Percentiles rank a stretch among this genome's conserved stretches.
Evolutionary conservation across 1,140 invertebrate species (phyloP).

Genomic region (Aradophagus sp.): DNA sequence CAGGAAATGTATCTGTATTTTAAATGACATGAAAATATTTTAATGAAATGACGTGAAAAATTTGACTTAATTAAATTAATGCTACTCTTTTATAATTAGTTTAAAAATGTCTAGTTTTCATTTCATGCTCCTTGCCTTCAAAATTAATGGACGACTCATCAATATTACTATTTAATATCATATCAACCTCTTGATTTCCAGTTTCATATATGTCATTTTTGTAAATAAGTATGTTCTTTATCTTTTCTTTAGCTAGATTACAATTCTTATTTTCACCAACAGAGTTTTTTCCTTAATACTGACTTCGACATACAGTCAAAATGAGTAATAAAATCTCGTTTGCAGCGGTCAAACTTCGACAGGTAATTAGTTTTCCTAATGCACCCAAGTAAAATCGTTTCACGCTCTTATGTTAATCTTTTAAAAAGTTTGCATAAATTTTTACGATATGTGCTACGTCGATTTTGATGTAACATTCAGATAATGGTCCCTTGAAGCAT

Average conservation of each 20-base stretch:
- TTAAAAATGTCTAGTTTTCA: too few relatives aligned
- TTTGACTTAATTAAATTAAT: too few relatives aligned
- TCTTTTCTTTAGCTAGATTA: conserved; percentile 2
- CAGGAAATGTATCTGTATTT: too few relatives aligned
- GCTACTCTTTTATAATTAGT: too few relatives aligned
- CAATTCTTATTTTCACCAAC: not conserved
- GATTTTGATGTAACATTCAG: not conserved
- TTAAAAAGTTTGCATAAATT: conserved; percentile 16
- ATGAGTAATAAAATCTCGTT: conserved; percentile 1
- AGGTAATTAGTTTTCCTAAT: not conserved
- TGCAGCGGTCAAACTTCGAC: not conserved
- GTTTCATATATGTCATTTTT: not conserved
- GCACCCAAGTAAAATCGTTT: conserved; percentile 7
- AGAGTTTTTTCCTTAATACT: conserved; percentile 2
- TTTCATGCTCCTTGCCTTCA: too few relatives aligned
- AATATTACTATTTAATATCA: too few relatives aligned
- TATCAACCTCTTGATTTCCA: not conserved
- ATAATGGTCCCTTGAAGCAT: not conserved
- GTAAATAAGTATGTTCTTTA: not conserved
- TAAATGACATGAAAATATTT: too few relatives aligned
- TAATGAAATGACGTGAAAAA: too few relatives aligned
- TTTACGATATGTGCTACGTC: conserved; percentile 9
- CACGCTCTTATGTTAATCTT: not conserved
- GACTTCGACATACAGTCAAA: conserved; percentile 4
- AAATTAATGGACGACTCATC: too few relatives aligned